phyloP scores from a whole-genome alignment of 2,797 vertebrate genomes.

The Sebastes goodei region DNA sequence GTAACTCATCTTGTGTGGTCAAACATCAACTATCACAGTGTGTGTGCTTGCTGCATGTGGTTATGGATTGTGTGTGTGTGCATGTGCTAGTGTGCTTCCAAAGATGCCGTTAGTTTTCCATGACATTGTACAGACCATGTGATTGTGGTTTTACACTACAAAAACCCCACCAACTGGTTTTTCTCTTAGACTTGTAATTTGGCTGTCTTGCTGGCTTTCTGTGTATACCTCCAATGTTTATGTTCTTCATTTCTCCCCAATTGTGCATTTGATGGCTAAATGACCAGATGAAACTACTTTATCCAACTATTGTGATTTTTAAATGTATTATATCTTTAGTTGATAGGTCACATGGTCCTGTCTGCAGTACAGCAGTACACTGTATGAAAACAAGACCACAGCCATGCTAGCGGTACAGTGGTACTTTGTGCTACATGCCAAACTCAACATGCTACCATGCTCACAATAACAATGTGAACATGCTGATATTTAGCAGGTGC shows the following conservation, averaged over 20 bases:
- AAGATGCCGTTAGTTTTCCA: constrained; percentile 51
- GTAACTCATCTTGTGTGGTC: constrained; percentile 64
- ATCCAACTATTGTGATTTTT: neutral
- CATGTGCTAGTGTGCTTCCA: constrained; percentile 22
- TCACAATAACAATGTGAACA: too few species aligned
- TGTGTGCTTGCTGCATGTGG: constrained; percentile 29
- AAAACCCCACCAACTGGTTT: constrained; percentile 36
- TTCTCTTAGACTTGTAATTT: constrained; percentile 41
- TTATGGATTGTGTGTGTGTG: constrained; percentile 19
- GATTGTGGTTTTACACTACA: constrained; percentile 51
- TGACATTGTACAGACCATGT: constrained; percentile 52
- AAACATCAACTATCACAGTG: constrained; percentile 38
- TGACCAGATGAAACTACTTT: neutral
- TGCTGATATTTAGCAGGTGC: too few species aligned
- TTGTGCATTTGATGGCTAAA: neutral
- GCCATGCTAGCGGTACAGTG: neutral
- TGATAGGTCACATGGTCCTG: neutral
- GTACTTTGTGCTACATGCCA: neutral
- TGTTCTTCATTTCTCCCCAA: constrained; percentile 7
- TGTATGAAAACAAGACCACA: neutral
- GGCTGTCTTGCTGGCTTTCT: constrained; percentile 13
- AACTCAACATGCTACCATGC: neutral
- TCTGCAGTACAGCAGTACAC: neutral
- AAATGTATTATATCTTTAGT: neutral
- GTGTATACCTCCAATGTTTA: neutral